These are phyloP conservation scores for Coenonympha glycerion DNA, from an alignment of 2,888 invertebrate genomes.

Conservation along the genomic window DNA sequence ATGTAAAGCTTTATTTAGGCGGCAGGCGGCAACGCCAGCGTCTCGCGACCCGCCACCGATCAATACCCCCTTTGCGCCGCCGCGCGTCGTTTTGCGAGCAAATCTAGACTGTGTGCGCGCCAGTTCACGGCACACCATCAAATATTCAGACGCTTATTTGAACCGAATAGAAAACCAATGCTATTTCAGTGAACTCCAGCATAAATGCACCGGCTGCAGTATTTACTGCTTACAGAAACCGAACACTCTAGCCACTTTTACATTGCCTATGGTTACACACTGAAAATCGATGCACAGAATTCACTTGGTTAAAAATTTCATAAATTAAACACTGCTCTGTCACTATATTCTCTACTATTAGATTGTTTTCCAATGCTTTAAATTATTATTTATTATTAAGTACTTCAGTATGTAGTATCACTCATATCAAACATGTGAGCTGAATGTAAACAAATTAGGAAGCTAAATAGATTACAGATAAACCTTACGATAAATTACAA, in stretches of 20 bases:
- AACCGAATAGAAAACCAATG: slow-evolving; percentile 52
- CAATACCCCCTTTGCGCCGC: slow-evolving; percentile 73
- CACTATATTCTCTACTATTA: neutral
- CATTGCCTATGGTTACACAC: neutral
- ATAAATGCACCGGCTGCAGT: slow-evolving; percentile 15
- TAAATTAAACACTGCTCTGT: neutral
- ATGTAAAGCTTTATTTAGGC: slow-evolving; percentile 75
- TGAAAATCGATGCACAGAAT: neutral
- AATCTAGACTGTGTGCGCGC: slow-evolving; percentile 65
- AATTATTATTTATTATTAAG: too few species aligned
- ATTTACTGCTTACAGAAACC: slow-evolving; percentile 1
- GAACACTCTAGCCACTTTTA: neutral
- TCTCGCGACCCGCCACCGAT: slow-evolving; percentile 69
- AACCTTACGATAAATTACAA: slow-evolving; percentile 6
- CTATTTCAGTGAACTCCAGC: slow-evolving; percentile 25
- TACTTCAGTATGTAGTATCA: neutral
- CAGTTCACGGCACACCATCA: slow-evolving; percentile 67
- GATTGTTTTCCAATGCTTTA: neutral
- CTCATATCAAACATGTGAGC: slow-evolving; percentile 47
- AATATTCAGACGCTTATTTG: slow-evolving; percentile 72
- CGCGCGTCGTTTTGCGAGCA: slow-evolving; percentile 61
- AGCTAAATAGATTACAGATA: slow-evolving; percentile 17
- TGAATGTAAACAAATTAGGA: slow-evolving; percentile 62
- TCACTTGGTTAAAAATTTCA: neutral
- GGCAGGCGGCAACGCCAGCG: slow-evolving; percentile 69